Base-by-base conservation (phyloP, 2,888 invertebrate genomes). In the Platynereis dumerilii region DNA sequence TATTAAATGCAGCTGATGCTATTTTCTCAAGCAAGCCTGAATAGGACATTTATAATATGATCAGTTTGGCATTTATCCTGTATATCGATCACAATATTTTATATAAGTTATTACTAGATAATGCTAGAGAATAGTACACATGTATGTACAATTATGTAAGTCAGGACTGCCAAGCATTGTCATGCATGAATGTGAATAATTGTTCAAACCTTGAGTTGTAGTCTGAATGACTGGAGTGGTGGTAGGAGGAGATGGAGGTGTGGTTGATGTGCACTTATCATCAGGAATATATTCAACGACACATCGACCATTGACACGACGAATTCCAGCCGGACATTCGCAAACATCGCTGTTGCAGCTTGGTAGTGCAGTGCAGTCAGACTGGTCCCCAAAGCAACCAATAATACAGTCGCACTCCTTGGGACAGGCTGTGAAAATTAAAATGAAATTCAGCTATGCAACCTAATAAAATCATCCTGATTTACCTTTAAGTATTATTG, bases 311-410 rank as follows among this genome's bases (percentile, higher is more conserved):
- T 3, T 22, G 20, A 48, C 22, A 22, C 22, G n/a, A 22, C 5
- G 20, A 48, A 7, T 48, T 10, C 17, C n/a, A 10, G 48, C 7
- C 17, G 48, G 48, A 48, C 48, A 48, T 5, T 48, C 7, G 17
- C 48, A 48, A 7, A 34, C 34, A 12, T 12, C 12, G 48, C 22
- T 48, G 20, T 48, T 7, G 17, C 48, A 48, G 3, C n/a, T n/a
- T 20, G 48, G 48, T n/a, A 48, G n/a, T 5, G 22, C 3, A 5
- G 48, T 48, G 17, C 48, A 48, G n/a, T 48, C 48, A n/a, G 48
- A 48, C 7, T n/a, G 22, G 48, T 48, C 48, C n/a, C 48, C 48
- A 22, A 48, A 48, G 48, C 48, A 48, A 48, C 48, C 48, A 22
- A 48, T 48, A 12, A 7, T n/a, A 22, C 48, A 48, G 48, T 48